Evolutionary conservation across 1,140 invertebrate genomes (phyloP), one percentile per base, ranked within the genome.

Genomic region (Spodoptera frugiperda): DNA sequence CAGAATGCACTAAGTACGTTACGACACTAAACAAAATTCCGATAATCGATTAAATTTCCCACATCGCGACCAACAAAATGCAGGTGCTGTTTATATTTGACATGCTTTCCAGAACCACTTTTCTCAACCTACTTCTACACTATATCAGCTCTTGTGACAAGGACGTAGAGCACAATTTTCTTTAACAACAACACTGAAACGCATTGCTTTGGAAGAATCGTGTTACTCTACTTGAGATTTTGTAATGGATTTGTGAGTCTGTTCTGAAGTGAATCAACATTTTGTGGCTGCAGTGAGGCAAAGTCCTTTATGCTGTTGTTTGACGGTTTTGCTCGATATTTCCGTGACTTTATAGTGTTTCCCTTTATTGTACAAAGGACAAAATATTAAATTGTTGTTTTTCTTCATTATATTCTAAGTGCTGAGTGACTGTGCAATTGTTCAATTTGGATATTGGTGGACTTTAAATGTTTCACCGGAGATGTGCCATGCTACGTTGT

Each of bases 211-310:
- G 33, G 57, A 61, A 39, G 30, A 48, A 65, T 46, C 33, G 21
- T 46, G 39, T 65, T 65, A 44, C 11, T 19, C 0, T n/a, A 48
- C n/a, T 21, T 65, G 30, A 15, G n/a, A 61, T 39, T 61, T 61
- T 61, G 33, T 63, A 63, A 63, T 67, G 39, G 44, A 67, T 67
- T 67, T 67, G 39, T 17, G 15, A 67, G 44, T 48, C 39, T 65
- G 44, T 65, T 65, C 21, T 11, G 39, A 17, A 65, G 33, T 65
- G 61, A 19, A 65, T 48, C 17, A 65, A 65, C 10, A 67, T 67
- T 61, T 61, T 25, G 19, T 48, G 12, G 44, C 14, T 67, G 33
- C 33, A 9, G 33, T 39, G 33, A 39, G 1, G 33, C 33, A 1
- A 9, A 10, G 5, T 39, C 33, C 33, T 39, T 39, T 39, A 39